A percentile compares a stretch with the other conserved stretches of the same genome.
These are phyloP conservation scores for Neodontobutis hainanensis DNA, from an alignment of 2,113 vertebrate genomes.

Conservation along the genomic window DNA sequence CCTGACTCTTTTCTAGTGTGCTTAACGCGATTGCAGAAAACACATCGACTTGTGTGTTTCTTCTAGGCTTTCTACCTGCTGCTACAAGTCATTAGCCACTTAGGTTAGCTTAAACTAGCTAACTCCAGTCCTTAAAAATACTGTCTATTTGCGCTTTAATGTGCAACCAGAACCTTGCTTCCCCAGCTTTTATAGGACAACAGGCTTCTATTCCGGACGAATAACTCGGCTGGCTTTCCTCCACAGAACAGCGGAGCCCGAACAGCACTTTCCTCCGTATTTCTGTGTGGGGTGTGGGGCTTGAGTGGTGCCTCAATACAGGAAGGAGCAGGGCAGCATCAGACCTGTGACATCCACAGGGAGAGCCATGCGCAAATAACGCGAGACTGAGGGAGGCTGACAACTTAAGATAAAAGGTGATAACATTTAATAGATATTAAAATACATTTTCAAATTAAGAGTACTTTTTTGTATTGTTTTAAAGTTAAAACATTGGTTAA, in stretches of 20 bases:
- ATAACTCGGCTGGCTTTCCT: constrained; percentile 15
- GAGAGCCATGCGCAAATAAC: constrained; percentile 52
- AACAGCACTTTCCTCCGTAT: constrained; percentile 12
- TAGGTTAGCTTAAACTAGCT: constrained; percentile 66
- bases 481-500: constrained; percentile 7
- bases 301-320: constrained; percentile 57
- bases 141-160: constrained; percentile 28
- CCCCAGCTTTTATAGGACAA: constrained; percentile 13
- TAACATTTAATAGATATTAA: neutral
- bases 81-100: constrained; percentile 59
- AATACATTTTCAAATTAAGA: neutral
- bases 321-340: constrained; percentile 70
- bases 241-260: constrained; percentile 5
- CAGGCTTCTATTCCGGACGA: constrained; percentile 16
- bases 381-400: constrained; percentile 38
- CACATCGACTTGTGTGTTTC: constrained; percentile 15
- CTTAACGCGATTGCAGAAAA: neutral
- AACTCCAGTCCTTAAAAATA: constrained; percentile 48
- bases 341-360: constrained; percentile 57
- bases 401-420: constrained; percentile 12
- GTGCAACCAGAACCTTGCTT: constrained; percentile 18
- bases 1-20: constrained; percentile 6
- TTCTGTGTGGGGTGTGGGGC: constrained; percentile 19
- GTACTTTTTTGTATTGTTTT: neutral
- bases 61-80: constrained; percentile 50